A percentile compares a stretch with the other conserved stretches of the same genome.
phyloP scores from a whole-genome alignment of 1,140 invertebrate species.

The Tetraneura akinire region DNA sequence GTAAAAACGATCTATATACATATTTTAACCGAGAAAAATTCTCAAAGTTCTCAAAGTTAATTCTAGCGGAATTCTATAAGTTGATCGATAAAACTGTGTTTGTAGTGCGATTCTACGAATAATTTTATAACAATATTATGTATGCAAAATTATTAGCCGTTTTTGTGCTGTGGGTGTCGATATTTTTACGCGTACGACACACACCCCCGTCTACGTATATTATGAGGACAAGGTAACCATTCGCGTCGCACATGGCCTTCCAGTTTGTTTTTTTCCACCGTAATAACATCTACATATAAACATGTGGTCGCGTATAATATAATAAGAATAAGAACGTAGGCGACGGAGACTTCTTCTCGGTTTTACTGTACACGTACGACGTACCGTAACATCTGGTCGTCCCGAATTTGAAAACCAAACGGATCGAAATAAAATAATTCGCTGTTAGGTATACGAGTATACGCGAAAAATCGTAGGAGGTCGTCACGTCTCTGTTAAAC shows the following conservation, averaged over 20 bases:
- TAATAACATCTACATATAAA: not conserved
- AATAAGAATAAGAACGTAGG: not conserved
- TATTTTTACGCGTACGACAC: constrained; percentile 13
- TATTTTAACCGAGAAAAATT: too few relatives aligned
- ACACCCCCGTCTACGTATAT: constrained; percentile 11
- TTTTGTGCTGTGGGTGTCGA: constrained; percentile 15
- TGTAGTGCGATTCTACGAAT: too few relatives aligned
- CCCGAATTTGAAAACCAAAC: not conserved
- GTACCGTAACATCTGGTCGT: not conserved
- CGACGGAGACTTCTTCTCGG: not conserved
- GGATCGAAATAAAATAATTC: not conserved
- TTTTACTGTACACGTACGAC: too few relatives aligned
- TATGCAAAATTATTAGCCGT: too few relatives aligned
- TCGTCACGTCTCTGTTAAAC: not conserved
- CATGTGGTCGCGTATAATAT: not conserved
- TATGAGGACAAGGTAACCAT: not conserved
- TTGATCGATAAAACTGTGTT: too few relatives aligned
- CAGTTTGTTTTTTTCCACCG: not conserved
- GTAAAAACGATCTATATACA: too few relatives aligned
- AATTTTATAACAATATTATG: too few relatives aligned
- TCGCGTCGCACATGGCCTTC: constrained; percentile 23
- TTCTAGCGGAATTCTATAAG: too few relatives aligned
- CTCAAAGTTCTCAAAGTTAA: too few relatives aligned
- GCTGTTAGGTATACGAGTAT: too few relatives aligned
- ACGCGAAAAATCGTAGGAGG: not conserved